These are phyloP conservation scores for Micromys minutus DNA, from an alignment of 2,113 vertebrate genomes.

Conservation along the genomic window DNA sequence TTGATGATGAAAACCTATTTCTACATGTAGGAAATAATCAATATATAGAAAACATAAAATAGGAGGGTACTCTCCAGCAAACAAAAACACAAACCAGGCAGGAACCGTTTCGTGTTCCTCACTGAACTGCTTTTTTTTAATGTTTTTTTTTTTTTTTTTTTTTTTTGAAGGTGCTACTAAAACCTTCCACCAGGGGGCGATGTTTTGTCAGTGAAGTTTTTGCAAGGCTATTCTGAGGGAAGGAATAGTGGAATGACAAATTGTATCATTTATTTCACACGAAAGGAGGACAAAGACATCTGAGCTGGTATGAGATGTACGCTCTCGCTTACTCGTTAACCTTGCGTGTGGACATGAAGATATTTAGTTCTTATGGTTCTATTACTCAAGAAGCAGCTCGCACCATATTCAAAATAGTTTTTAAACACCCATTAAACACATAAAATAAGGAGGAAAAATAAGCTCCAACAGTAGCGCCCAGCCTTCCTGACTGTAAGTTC, in stretches of 20 bases:
- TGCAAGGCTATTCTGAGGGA: background rate
- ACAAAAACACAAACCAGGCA: conserved; percentile 19
- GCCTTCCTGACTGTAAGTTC: background rate
- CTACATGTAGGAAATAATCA: background rate
- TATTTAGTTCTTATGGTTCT: background rate
- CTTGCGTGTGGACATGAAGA: background rate
- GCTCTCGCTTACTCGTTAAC: background rate
- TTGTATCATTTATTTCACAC: background rate
- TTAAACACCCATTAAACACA: background rate
- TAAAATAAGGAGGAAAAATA: background rate
- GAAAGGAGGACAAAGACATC: background rate
- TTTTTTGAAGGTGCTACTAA: conserved; percentile 12
- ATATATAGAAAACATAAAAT: background rate
- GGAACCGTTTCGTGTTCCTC: background rate
- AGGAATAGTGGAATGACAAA: background rate
- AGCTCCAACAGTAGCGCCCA: background rate
- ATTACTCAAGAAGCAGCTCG: background rate
- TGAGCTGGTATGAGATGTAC: background rate
- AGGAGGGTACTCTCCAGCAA: background rate
- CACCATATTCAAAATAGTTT: background rate
- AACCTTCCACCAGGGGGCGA: background rate
- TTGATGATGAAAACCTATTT: background rate
- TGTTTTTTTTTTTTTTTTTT: conserved; percentile 5
- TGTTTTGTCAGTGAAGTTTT: background rate
- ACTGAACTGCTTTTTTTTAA: background rate